Percentiles rank a stretch among this genome's conserved stretches.
These are phyloP conservation scores for Channa striata DNA, from an alignment of 2,797 vertebrate species.

Conservation along the genomic window DNA sequence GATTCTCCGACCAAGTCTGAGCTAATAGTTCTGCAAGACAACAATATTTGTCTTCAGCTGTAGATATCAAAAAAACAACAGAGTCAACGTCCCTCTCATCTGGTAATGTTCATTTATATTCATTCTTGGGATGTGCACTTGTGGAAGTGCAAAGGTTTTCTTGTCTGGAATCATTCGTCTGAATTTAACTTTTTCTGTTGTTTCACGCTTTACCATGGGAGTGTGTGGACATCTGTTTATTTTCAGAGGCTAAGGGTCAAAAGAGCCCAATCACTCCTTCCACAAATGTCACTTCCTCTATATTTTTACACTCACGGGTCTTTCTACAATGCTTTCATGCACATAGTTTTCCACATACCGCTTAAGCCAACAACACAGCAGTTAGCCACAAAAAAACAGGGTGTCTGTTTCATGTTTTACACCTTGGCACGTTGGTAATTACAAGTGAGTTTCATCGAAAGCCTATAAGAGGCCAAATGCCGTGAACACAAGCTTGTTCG, in stretches of 20 bases:
- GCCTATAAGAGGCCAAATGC: conserved; percentile 18
- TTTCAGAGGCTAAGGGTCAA: conserved; percentile 22
- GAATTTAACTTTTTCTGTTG: not conserved
- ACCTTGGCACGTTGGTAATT: conserved; percentile 27
- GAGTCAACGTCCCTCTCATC: conserved; percentile 38
- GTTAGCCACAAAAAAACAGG: conserved; percentile 51
- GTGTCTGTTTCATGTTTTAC: conserved; percentile 55
- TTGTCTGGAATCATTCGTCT: not conserved
- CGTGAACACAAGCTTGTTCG: not conserved
- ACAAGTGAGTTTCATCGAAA: conserved; percentile 21
- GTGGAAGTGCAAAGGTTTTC: not conserved
- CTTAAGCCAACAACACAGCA: conserved; percentile 15
- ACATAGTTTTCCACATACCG: conserved; percentile 14
- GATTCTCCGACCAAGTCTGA: conserved; percentile 52
- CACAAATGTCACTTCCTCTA: conserved; percentile 35
- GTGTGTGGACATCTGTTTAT: conserved; percentile 17
- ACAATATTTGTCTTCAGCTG: conserved; percentile 66
- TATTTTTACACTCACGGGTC: conserved; percentile 8
- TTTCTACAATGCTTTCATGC: not conserved
- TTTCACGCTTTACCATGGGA: not conserved
- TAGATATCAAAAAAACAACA: conserved; percentile 68
- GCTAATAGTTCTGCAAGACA: conserved; percentile 54
- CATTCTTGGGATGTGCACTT: not conserved
- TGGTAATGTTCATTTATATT: not conserved
- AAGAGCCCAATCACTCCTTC: conserved; percentile 10